Evolutionary conservation across 2,113 vertebrate genomes (phyloP).

Genomic region (Motacilla alba): DNA sequence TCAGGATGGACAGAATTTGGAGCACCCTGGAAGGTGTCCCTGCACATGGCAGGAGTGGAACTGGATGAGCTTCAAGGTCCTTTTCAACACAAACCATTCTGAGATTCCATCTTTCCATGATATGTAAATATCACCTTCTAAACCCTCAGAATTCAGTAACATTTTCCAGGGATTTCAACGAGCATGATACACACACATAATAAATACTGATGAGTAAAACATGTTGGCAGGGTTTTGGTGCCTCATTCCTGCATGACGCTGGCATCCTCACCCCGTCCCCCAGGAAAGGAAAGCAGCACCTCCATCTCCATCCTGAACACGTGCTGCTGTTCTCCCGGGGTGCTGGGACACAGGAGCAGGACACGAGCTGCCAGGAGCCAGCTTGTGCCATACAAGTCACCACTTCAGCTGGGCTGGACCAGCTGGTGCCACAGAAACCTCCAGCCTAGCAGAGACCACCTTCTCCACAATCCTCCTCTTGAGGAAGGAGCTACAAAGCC

Average conservation of each 20-base stretch:
- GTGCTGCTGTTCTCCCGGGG: fast-evolving
- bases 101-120: not conserved
- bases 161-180: not conserved
- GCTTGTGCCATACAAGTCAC: fast-evolving
- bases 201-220: not conserved
- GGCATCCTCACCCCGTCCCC: fast-evolving
- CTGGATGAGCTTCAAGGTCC: not conserved
- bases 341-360: not conserved
- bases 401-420: not conserved
- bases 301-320: not conserved
- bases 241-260: not conserved
- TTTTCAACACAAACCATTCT: not conserved
- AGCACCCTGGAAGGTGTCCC: not conserved
- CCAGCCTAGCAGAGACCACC: not conserved
- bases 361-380: not conserved
- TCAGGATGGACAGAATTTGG: fast-evolving
- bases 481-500: not conserved
- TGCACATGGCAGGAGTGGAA: not conserved
- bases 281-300: not conserved
- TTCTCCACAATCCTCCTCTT: not conserved
- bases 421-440: not conserved
- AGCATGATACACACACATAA: not conserved
- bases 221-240: not conserved
- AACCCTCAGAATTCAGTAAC: not conserved
- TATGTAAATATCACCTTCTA: fast-evolving